phyloP scores from a whole-genome alignment of 2,113 vertebrate genomes.

The Pagrus major region DNA sequence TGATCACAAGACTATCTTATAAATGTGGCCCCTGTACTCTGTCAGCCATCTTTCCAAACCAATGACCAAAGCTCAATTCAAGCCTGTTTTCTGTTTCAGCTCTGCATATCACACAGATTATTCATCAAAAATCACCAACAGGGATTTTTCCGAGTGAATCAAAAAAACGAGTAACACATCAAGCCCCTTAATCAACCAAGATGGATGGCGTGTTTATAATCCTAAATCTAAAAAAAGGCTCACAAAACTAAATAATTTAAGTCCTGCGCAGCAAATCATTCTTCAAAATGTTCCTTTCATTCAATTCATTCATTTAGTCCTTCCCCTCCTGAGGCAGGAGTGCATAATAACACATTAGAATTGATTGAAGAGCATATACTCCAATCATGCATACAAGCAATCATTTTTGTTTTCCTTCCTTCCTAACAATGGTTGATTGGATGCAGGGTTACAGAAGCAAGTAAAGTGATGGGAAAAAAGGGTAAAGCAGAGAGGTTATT shows the following conservation, averaged over 20 bases:
- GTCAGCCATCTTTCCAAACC: background rate
- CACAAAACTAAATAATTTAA: background rate
- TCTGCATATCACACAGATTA: background rate
- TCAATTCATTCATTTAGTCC: background rate
- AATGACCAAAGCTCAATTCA: background rate
- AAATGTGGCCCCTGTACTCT: too few relatives aligned
- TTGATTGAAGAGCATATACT: slow-evolving; percentile 19
- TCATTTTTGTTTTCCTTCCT: slow-evolving; percentile 6
- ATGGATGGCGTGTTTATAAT: background rate
- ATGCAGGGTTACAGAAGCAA: slow-evolving; percentile 4
- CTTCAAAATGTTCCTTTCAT: background rate
- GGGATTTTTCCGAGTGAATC: background rate
- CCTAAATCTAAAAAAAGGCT: background rate
- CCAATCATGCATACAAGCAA: slow-evolving; percentile 1
- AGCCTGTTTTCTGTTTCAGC: background rate
- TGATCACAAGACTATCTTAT: too few relatives aligned
- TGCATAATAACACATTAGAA: slow-evolving; percentile 7
- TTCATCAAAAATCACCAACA: background rate
- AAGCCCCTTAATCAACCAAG: background rate
- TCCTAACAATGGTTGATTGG: background rate
- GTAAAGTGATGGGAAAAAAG: background rate
- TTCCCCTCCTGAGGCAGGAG: background rate
- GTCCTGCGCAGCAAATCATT: background rate
- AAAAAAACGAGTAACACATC: background rate
- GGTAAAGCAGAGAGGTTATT: background rate